Base-by-base conservation (phyloP, 2,888 invertebrate genomes). In the Eudemis profundana region DNA sequence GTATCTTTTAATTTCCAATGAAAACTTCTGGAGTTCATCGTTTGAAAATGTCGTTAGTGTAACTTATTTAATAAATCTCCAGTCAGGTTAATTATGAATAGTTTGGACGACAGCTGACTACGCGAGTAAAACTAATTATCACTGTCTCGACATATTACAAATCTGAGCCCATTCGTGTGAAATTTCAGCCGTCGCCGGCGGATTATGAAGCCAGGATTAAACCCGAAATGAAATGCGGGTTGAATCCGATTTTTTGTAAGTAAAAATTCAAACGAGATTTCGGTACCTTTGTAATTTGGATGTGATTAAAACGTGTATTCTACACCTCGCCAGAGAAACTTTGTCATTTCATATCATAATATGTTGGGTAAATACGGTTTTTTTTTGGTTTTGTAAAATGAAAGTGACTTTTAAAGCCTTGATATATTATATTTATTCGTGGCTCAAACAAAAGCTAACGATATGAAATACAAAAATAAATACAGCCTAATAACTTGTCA, bases 101-200 rank as follows among this genome's bases (percentile, higher is more conserved):
- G 49, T 57, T 57, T 33, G 4, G 21, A 47, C 47, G 54, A 62
- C 27, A 40, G 21, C 15, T 46, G 29, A 47, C 27, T 47, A 51
- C 15, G 5, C 19, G 27, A 63, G 42, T 17, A 44, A 46, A 66
- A 66, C 49, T 66, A 66, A 62, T 61, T 66, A 56, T 12, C 51
- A 40, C 46, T 8, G 56, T 62, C 56, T 50, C 50, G 42, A 57
- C 62, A 57, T 51, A 15, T 53, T 29, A 15, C 40, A 62, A 66
- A 66, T 56, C 61, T 66, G 40, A 17, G 56, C 10, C n/a, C 40
- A 10, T 40, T 14, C 33, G 29, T 14, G 60, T 40, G 14, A 51
- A 56, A 40, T 63, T 38, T 27, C n/a, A 54, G 23, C 38, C 40
- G 38, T n/a, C 44, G 23, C 17, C 44, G 23, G 19, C 33, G 4